Conservation (phyloP, 2,888 invertebrate species). For the Calephelis perditalis region DNA sequence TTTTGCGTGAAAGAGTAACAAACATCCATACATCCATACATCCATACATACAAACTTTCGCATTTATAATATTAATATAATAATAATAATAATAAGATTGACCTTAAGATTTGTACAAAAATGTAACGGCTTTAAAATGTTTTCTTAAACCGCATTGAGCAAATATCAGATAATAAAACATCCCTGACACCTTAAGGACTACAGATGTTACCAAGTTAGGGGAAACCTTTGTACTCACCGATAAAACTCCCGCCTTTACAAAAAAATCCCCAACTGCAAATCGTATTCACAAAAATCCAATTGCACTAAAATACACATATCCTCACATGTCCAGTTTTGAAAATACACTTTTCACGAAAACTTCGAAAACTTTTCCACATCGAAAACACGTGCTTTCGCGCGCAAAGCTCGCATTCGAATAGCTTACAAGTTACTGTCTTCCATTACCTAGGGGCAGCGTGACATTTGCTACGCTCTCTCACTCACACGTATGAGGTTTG, state of each 20-base stretch:
- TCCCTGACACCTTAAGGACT: slow-evolving; percentile 8
- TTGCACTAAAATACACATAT: slow-evolving; percentile 43
- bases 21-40: no score
- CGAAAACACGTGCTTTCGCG: slow-evolving; percentile 62
- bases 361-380: slow-evolving; percentile 45
- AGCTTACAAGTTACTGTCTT: slow-evolving; percentile 44
- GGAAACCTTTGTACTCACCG: slow-evolving; percentile 48
- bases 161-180: slow-evolving; percentile 14
- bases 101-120: not conserved
- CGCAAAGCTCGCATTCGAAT: slow-evolving; percentile 71
- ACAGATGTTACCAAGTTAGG: slow-evolving; percentile 17
- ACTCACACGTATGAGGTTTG: slow-evolving; percentile 29
- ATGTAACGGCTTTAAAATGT: not conserved
- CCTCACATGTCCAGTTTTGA: slow-evolving; percentile 33
- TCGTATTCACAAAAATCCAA: slow-evolving; percentile 49
- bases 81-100: no score
- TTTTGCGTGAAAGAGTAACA: no score
- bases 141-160: slow-evolving; percentile 11
- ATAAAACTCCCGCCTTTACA: slow-evolving; percentile 44
- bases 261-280: slow-evolving; percentile 62
- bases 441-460: slow-evolving; percentile 60
- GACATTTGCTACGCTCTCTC: slow-evolving; percentile 56
- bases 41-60: no score
- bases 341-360: slow-evolving; percentile 26
- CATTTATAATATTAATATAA: no score